Percentiles rank a stretch among this genome's conserved stretches.
phyloP scores from a whole-genome alignment of 2,888 invertebrate species.

The Pseudococcus jackbeardsleyi region DNA sequence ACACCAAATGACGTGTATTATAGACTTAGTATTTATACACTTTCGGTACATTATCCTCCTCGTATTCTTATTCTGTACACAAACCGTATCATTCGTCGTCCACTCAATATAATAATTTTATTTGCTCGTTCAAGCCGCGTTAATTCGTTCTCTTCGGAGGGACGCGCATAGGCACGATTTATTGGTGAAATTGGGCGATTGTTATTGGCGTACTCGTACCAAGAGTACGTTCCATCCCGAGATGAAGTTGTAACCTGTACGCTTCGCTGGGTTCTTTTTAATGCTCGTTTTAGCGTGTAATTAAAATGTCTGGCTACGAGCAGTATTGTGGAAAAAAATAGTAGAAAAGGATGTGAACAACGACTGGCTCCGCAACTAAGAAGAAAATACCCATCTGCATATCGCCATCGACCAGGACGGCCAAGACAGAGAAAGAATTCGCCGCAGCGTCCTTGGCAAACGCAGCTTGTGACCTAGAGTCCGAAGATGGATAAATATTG shows the following conservation, averaged over 20 bases:
- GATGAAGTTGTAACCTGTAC: constrained; percentile 60
- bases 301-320: constrained; percentile 53
- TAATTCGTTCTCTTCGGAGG: neutral
- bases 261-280: constrained; percentile 54
- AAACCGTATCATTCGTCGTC: neutral
- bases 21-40: neutral
- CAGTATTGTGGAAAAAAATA: constrained; percentile 30
- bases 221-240: neutral
- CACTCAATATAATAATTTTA: constrained; percentile 39
- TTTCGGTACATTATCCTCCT: neutral
- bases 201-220: neutral
- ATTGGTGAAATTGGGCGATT: neutral
- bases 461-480: constrained; percentile 6
- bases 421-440: neutral
- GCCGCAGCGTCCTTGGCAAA: neutral
- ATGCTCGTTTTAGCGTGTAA: constrained; percentile 63
- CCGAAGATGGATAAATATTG: neutral
- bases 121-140: constrained; percentile 34
- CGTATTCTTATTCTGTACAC: neutral
- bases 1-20: neutral
- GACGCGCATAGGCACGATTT: neutral
- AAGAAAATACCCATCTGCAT: neutral
- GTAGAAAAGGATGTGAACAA: neutral
- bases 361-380: neutral
- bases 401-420: neutral